Evolutionary conservation across 2,797 vertebrate genomes (phyloP).

Genomic region (Etheostoma nigrum): DNA sequence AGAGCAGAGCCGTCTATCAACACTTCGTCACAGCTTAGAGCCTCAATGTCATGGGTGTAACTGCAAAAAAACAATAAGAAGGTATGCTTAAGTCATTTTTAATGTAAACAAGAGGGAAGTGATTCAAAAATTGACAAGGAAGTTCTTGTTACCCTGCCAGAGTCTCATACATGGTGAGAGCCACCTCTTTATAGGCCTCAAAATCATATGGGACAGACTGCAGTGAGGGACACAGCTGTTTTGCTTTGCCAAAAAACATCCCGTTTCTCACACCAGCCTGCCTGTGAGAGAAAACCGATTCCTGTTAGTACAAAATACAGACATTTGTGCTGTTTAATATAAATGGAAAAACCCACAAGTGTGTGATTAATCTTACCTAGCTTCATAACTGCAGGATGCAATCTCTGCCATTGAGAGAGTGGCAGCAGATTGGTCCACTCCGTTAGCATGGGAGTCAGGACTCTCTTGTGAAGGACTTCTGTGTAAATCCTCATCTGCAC

Average conservation of each 20-base stretch:
- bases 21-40: constrained; percentile 98
- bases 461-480: constrained; percentile 84
- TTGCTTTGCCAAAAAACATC: constrained; percentile 98
- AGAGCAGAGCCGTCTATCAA: constrained; percentile 92
- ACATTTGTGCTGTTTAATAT: neutral
- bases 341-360: rapidly evolving
- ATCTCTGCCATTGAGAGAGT: constrained; percentile 97
- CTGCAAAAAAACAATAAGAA: constrained; percentile 75
- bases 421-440: constrained; percentile 80
- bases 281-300: constrained; percentile 76
- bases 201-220: constrained; percentile 96
- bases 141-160: constrained; percentile 89
- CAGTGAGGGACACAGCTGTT: constrained; percentile 92
- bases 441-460: constrained; percentile 80
- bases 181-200: constrained; percentile 95
- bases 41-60: constrained; percentile 97
- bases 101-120: neutral
- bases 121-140: neutral
- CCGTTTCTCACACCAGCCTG: constrained; percentile 95
- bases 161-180: constrained; percentile 92
- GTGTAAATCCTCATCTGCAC: constrained; percentile 78
- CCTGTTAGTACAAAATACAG: neutral
- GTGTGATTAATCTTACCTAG: constrained; percentile 85
- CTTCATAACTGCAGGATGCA: constrained; percentile 98
- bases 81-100: neutral